Evolutionary conservation across 1,140 invertebrate species (phyloP), one percentile per base, ranked within the genome.

Genomic region (Drosophila kurseongensis): DNA sequence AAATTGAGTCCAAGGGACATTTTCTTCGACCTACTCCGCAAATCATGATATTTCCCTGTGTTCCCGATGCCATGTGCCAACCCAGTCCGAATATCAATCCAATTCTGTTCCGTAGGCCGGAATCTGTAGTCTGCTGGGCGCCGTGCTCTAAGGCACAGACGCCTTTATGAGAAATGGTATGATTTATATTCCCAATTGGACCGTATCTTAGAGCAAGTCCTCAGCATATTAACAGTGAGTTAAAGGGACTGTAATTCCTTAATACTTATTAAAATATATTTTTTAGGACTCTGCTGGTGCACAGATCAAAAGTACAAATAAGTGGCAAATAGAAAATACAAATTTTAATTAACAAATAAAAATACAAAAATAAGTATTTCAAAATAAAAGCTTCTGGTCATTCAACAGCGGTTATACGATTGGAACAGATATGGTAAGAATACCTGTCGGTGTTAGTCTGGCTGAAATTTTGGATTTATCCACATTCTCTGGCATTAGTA

Each of bases 111-210:
- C 47, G 23, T 14, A 16, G 35, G 2, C 47, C 52, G 5, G 18
- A 52, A n/a, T 23, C 71, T 44, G 47, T 66, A 18, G 12, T 55
- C 29, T 58, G 40, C 71, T 75, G 73, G 73, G 9, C 44, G 36
- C 40, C 51, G 4, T 50, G 23, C 32, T 27, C 72, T 27, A 63
- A 16, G 27, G 18, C 54, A 52, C 27, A 36, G 36, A 2, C 9
- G 13, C 47, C 32, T 10, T 35, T 38, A n/a, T 47, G 27, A 63
- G 36, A 35, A 36, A 23, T 41, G 16, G 44, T 41, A 59, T 35
- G n/a, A 32, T 32, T 7, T 23, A 18, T n/a, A 14, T 14, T 40
- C 50, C 10, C 13, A 41, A 35, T 13, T 41, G 59, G 58, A 32
- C 44, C 16, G 57, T 42, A 58, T 13, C 35, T 61, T 66, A 35